phyloP scores from a whole-genome alignment of 2,888 invertebrate genomes.

The Thysanoteuthis rhombus region DNA sequence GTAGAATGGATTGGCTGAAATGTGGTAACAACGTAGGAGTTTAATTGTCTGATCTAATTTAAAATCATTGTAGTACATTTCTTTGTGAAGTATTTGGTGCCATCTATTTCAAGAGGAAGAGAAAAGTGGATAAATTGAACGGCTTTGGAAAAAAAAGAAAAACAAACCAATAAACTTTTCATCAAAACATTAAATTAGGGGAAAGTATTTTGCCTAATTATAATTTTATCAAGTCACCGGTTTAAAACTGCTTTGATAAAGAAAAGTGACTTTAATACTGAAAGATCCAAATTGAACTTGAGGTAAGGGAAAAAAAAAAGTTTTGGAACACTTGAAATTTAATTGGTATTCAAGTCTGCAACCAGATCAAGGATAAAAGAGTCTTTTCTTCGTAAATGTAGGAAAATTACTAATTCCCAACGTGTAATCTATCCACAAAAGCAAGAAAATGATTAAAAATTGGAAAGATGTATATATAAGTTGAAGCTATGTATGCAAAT shows the following conservation, averaged over 20 bases:
- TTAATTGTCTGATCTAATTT: too few species aligned
- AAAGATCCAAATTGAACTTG: background rate
- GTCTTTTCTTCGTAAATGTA: background rate
- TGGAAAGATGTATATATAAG: background rate
- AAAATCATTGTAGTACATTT: too few species aligned
- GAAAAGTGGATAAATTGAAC: too few species aligned
- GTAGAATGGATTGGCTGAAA: too few species aligned
- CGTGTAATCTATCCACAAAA: background rate
- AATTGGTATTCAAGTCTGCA: background rate
- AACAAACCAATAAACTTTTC: too few species aligned
- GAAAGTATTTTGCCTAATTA: background rate
- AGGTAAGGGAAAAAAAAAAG: background rate
- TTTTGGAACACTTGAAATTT: background rate
- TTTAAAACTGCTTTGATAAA: background rate
- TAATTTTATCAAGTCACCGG: background rate
- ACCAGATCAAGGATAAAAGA: background rate
- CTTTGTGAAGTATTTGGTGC: too few species aligned
- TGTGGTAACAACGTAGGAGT: too few species aligned
- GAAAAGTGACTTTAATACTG: background rate
- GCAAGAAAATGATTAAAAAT: background rate
- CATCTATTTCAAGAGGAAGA: too few species aligned
- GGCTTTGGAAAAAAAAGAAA: too few species aligned
- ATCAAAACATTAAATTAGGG: too few species aligned
- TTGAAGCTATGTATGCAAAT: background rate
- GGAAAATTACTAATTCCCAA: background rate